Evolutionary conservation across 2,888 invertebrate species (phyloP), one percentile per base, ranked within the genome.

Genomic region (Ornithoptera alexandrae): DNA sequence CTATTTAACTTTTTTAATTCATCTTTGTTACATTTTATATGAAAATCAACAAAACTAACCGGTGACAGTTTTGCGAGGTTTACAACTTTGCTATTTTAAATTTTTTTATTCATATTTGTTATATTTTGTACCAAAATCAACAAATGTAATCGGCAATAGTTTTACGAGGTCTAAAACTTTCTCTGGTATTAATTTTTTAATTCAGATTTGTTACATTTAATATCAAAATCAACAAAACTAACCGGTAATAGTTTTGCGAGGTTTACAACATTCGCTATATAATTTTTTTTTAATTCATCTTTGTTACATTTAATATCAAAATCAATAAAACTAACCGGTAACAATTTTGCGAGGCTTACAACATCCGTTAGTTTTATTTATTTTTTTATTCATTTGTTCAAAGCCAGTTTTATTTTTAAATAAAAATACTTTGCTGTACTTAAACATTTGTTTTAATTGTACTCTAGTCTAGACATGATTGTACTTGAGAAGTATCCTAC

Each of bases 171-270:
- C 2, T 24, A 24, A 1, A 24, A 4, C 24, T 2, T 24, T 3
- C 24, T 2, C 24, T 24, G 2, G 2, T 24, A 2, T 24, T 2
- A 24, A 24, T 24, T 24, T 24, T 22, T 22, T 22, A 22, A 22
- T 22, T 22, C 22, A 22, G 1, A 0, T 22, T 22, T 22, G 22
- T 1, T 22, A 56, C 20, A 56, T 62, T 62, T 56, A 39, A 75
- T 74, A 79, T 82, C 81, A 22, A 62, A 66, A 73, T 71, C 46
- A 70, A 69, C 57, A 72, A 69, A 71, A 22, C 39, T 71, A 73
- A 72, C 73, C 74, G 79, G 80, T 81, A 83, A 82, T 79, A 79
- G 77, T 79, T 79, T 74, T 69, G 77, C 74, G 76, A 79, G 78
- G 77, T 72, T 67, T 59, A 65, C 15, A 68, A 58, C 65, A 62